Evolutionary conservation across 2,113 vertebrate species (phyloP).

Genomic region (Grallaria varia): DNA sequence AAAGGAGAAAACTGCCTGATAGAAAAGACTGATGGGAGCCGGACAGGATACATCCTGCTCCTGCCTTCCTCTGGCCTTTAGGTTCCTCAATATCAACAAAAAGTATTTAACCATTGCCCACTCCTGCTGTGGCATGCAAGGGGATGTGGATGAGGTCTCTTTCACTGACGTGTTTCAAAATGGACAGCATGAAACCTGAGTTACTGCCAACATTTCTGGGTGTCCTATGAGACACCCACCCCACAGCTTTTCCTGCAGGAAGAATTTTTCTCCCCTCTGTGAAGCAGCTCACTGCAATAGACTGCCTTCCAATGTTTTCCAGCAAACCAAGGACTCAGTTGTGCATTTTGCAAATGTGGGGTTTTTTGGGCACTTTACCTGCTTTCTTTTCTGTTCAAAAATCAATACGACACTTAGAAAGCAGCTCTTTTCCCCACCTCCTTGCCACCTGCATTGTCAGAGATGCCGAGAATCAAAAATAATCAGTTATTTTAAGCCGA

Average conservation of each 20-base stretch:
- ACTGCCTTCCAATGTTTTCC: not conserved
- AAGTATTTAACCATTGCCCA: not conserved
- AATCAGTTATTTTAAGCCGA: conserved; percentile 60
- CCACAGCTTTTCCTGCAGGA: not conserved
- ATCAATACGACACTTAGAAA: not conserved
- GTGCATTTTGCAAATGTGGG: not conserved
- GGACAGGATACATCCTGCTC: not conserved
- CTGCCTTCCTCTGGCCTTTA: not conserved
- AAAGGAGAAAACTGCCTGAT: not conserved
- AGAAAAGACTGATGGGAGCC: not conserved
- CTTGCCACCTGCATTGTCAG: not conserved
- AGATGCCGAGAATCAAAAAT: conserved; percentile 31
- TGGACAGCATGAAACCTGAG: not conserved
- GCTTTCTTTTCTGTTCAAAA: conserved; percentile 18
- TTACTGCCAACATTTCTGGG: not conserved
- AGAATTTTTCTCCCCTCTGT: not conserved
- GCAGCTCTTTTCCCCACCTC: not conserved
- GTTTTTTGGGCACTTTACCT: not conserved
- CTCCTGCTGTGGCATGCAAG: fast-evolving
- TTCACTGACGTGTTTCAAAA: not conserved
- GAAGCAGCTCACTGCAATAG: not conserved
- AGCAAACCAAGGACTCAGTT: not conserved
- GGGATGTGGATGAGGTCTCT: not conserved
- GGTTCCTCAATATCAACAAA: not conserved
- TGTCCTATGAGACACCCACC: not conserved